Base-by-base conservation (phyloP, 2,888 invertebrate genomes). In the Cactoblastis cactorum region DNA sequence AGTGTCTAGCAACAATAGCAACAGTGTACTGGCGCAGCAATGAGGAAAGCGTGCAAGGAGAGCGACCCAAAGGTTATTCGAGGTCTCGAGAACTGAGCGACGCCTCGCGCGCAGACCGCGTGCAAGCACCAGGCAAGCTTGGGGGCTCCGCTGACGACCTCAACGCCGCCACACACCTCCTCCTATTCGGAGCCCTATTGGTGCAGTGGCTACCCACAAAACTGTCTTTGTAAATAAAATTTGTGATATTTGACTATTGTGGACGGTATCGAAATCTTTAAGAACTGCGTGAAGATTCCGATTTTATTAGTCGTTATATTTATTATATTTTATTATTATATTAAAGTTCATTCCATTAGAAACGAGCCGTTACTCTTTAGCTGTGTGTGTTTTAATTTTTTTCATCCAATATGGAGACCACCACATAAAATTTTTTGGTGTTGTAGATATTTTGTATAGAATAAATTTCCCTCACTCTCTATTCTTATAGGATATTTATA, bases 1-100 rank as follows among this genome's bases (percentile, higher is more conserved):
- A 92, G 92, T 97, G 96, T 89, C 91, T 96, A 76, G 96, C 96
- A 54, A 96, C 95, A 66, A 96, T 96, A 80, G 95, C 95, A 51
- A 94, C 95, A 33, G 93, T 96, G 39, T 96, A 96, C 83, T 95
- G 95, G 94, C 92, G 94, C 64, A 95, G 94, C 77, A 96, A 96
- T 83, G 96, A 96, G 79, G 95, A 96, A 77, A 96, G 95, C 70
- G 95, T 96, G 47, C 95, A 95, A 78, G 94, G 95, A 32, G 92
- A 93, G 64, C 91, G 93, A 65, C 92, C 93, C 68, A 93, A 93
- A 71, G 94, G 94, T 48, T 94, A 95, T 59, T 94, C 94, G 43
- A 94, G 95, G 75, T 95, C 95, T 59, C 91, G 95, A 53, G 95
- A 95, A 74, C 93, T 94, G 51, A 92, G 91, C 5, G 91, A 92